These are phyloP conservation scores for Oostethus manadensis DNA, from an alignment of 2,113 vertebrate species.

Conservation along the genomic window DNA sequence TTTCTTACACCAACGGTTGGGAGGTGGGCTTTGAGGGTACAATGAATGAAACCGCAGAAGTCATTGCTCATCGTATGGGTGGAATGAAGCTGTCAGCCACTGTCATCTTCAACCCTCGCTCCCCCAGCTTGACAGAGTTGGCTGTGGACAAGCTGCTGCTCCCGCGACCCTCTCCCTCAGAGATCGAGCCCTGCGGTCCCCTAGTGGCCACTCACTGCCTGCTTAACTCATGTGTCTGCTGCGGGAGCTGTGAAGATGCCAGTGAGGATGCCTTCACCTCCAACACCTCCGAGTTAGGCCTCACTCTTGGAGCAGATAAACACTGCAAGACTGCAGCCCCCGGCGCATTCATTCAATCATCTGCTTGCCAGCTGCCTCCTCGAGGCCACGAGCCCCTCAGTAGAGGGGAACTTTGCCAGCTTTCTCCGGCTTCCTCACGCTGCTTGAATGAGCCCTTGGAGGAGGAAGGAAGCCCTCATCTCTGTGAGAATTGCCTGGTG, in stretches of 20 bases:
- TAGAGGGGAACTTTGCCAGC: slow-evolving; percentile 50
- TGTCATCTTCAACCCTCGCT: slow-evolving; percentile 94
- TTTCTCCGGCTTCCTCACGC: slow-evolving; percentile 52
- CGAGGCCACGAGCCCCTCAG: slow-evolving; percentile 49
- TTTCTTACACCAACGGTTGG: slow-evolving; percentile 81
- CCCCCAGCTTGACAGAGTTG: slow-evolving; percentile 72
- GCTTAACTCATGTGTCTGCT: slow-evolving; percentile 92
- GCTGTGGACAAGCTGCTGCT: slow-evolving; percentile 65
- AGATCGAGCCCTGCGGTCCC: slow-evolving; percentile 73
- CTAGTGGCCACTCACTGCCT: slow-evolving; percentile 83
- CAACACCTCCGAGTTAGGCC: slow-evolving; percentile 50
- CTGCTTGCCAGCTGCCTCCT: slow-evolving; percentile 65
- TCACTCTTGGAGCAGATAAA: slow-evolving; percentile 58
- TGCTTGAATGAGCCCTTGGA: slow-evolving; percentile 35
- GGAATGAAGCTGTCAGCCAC: slow-evolving; percentile 98
- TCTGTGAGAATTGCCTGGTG: slow-evolving; percentile 79
- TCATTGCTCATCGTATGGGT: slow-evolving; percentile 90
- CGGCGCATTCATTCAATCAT: slow-evolving; percentile 69
- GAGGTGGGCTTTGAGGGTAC: slow-evolving; percentile 70
- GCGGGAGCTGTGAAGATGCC: slow-evolving; percentile 82
- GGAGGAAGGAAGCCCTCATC: slow-evolving; percentile 56
- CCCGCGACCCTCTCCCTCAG: slow-evolving; percentile 44
- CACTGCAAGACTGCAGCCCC: slow-evolving; percentile 63
- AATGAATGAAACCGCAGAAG: slow-evolving; percentile 78
- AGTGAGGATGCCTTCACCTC: slow-evolving; percentile 70